These are phyloP conservation scores for Pagrus major DNA, from an alignment of 2,113 vertebrate species.

Conservation along the genomic window DNA sequence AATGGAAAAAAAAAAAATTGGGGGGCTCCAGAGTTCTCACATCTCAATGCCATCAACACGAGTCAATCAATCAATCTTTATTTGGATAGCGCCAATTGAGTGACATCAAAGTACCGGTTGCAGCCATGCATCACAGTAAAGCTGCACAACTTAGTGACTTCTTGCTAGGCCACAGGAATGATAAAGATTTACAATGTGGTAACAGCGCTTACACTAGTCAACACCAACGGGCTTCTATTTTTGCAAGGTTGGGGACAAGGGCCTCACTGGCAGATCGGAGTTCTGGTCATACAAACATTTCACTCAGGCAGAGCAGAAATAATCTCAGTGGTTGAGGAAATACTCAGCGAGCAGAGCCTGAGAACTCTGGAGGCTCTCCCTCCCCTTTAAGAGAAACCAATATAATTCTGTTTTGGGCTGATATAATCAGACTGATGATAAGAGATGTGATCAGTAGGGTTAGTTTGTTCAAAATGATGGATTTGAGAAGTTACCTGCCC, in stretches of 20 bases:
- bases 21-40: background rate
- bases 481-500: background rate
- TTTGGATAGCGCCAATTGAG: no score
- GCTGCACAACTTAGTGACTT: background rate
- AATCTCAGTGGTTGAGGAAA: background rate
- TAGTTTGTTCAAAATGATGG: background rate
- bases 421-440: background rate
- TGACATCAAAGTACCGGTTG: slow-evolving; percentile 1
- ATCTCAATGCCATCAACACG: background rate
- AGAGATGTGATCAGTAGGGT: background rate
- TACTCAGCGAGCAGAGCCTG: background rate
- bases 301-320: background rate
- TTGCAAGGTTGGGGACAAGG: background rate
- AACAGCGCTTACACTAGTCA: slow-evolving; percentile 40
- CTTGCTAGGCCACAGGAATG: slow-evolving; percentile 45
- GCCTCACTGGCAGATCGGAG: background rate
- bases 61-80: no score
- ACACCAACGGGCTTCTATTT: slow-evolving; percentile 12
- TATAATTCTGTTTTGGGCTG: background rate
- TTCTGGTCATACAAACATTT: slow-evolving; percentile 15
- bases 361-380: background rate
- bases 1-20: background rate
- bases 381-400: background rate
- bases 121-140: slow-evolving; percentile 14
- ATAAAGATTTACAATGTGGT: slow-evolving; percentile 41